These are phyloP conservation scores for Tuta absoluta DNA, from an alignment of 2,888 invertebrate genomes.

Conservation along the genomic window DNA sequence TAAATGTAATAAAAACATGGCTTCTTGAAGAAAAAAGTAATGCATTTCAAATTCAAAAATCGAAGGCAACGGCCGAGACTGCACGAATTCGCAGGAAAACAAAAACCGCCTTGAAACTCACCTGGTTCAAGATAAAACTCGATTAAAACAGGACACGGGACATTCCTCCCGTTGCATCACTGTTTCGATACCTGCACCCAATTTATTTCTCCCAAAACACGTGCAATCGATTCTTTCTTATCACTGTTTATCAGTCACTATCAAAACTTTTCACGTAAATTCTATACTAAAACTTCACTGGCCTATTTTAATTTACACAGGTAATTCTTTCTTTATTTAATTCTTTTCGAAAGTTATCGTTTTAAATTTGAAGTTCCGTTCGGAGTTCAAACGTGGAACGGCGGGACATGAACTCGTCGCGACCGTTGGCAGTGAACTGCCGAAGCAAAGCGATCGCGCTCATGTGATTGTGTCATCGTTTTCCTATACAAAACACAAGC, in stretches of 20 bases:
- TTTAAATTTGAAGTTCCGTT: slow-evolving; percentile 42
- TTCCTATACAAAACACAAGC: slow-evolving; percentile 47
- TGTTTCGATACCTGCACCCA: slow-evolving; percentile 45
- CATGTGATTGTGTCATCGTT: slow-evolving; percentile 56
- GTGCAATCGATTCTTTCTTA: slow-evolving; percentile 57
- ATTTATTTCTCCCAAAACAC: slow-evolving; percentile 45
- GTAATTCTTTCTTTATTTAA: not conserved
- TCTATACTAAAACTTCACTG: not conserved
- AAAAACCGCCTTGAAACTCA: slow-evolving; percentile 53
- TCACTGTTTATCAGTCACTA: slow-evolving; percentile 53
- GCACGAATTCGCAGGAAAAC: slow-evolving; percentile 41
- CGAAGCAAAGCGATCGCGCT: slow-evolving; percentile 38
- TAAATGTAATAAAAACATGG: no score
- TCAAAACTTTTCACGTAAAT: slow-evolving; percentile 25
- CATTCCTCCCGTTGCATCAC: slow-evolving; percentile 58
- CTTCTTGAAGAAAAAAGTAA: slow-evolving; percentile 7
- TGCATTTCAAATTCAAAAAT: slow-evolving; percentile 34
- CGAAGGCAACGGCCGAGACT: slow-evolving; percentile 54
- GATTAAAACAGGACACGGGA: slow-evolving; percentile 56
- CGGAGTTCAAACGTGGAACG: slow-evolving; percentile 26
- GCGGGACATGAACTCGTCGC: slow-evolving; percentile 54
- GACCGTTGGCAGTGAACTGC: slow-evolving; percentile 67
- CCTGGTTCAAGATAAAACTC: slow-evolving; percentile 66
- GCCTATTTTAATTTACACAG: slow-evolving; percentile 27
- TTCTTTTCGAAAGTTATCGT: slow-evolving; percentile 24